These are phyloP conservation scores for Plebejus melissa DNA, from an alignment of 2,888 invertebrate genomes.

Conservation along the genomic window DNA sequence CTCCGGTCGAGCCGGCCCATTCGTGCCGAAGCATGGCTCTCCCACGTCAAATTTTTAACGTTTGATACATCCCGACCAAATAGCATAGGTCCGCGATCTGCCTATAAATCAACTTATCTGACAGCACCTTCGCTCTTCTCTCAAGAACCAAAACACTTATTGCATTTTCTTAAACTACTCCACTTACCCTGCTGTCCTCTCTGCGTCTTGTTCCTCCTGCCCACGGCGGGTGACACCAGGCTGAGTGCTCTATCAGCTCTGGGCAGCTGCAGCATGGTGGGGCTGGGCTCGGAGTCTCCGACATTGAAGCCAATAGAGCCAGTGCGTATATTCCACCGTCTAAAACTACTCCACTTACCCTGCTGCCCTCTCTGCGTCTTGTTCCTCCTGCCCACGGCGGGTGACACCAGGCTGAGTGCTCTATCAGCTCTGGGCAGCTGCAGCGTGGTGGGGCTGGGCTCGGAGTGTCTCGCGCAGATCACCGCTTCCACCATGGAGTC, in stretches of 20 bases:
- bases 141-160: not conserved
- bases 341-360: constrained; percentile 68
- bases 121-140: too few relatives aligned
- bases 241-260: constrained; percentile 75
- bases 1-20: too few relatives aligned
- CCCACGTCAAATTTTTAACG: too few relatives aligned
- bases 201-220: constrained; percentile 86
- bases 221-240: constrained; percentile 85
- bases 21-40: too few relatives aligned
- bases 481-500: constrained; percentile 88
- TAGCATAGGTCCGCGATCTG: too few relatives aligned
- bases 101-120: too few relatives aligned
- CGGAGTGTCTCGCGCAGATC: constrained; percentile 76
- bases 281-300: constrained; percentile 45
- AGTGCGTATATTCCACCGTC: too few relatives aligned
- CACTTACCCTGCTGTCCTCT: constrained; percentile 84
- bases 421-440: constrained; percentile 66
- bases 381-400: constrained; percentile 85
- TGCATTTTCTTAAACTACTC: not conserved
- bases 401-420: constrained; percentile 81
- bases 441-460: constrained; percentile 60
- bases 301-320: too few relatives aligned
- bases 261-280: constrained; percentile 52
- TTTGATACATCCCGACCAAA: too few relatives aligned
- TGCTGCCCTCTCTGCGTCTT: constrained; percentile 86